phyloP scores from a whole-genome alignment of 2,888 invertebrate genomes.

The Trypoxylon attenuatum region DNA sequence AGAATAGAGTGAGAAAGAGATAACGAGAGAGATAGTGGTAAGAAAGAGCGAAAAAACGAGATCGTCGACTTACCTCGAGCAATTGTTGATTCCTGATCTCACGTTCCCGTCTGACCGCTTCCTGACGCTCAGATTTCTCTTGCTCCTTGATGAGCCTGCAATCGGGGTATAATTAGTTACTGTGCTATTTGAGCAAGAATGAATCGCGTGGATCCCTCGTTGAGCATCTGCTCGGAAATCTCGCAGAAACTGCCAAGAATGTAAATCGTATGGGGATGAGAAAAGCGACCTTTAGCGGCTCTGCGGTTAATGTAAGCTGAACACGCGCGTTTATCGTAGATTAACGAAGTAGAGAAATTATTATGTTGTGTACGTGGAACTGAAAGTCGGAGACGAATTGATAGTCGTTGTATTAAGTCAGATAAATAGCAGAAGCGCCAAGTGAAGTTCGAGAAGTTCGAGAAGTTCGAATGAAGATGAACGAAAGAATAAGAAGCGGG shows the following conservation, averaged over 20 bases:
- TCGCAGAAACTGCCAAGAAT: neutral
- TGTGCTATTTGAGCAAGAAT: no score
- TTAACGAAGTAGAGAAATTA: no score
- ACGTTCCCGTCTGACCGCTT: slow-evolving; percentile 87
- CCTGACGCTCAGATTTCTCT: slow-evolving; percentile 88
- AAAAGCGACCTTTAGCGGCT: no score
- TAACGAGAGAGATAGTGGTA: neutral
- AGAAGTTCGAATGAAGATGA: neutral
- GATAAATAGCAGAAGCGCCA: no score
- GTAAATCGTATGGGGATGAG: neutral
- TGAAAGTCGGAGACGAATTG: no score
- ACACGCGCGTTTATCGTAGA: neutral
- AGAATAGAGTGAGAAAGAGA: neutral
- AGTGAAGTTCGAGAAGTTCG: slow-evolving; percentile 12
- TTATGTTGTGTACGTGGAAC: no score
- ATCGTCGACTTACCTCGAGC: slow-evolving; percentile 83
- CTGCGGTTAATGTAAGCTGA: neutral
- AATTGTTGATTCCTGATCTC: slow-evolving; percentile 89
- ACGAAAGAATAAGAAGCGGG: neutral
- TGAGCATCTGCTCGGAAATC: neutral
- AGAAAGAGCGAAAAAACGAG: no score
- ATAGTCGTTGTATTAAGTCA: no score
- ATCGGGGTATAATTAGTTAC: slow-evolving; percentile 17
- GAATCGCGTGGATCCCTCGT: no score
- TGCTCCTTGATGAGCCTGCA: slow-evolving; percentile 80